phyloP scores from a whole-genome alignment of 2,113 vertebrate species.

The Neogale vison region DNA sequence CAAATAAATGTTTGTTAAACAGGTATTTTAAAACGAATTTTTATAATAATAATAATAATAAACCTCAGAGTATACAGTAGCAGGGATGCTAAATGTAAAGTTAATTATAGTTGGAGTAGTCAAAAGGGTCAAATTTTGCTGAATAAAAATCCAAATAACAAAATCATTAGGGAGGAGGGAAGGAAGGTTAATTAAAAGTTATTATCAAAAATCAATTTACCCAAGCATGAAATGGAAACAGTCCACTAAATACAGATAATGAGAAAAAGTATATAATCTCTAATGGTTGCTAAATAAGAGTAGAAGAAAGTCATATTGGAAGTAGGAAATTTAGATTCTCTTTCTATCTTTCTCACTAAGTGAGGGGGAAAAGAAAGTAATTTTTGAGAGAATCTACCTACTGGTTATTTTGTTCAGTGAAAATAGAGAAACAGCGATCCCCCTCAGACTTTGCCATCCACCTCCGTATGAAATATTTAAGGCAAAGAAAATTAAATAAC shows the following conservation, averaged over 20 bases:
- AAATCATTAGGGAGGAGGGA: neutral
- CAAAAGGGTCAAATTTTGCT: conserved; percentile 9
- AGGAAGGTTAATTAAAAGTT: conserved; percentile 30
- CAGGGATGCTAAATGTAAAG: neutral
- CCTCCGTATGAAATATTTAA: neutral
- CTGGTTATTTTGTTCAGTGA: neutral
- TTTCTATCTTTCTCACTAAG: neutral
- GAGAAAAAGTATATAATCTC: neutral
- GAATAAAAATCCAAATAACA: conserved; percentile 30
- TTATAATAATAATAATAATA: neutral
- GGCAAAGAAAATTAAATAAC: neutral
- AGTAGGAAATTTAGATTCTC: neutral
- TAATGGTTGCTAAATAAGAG: neutral
- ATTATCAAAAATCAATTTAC: conserved; percentile 30
- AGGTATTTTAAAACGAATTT: conserved; percentile 18
- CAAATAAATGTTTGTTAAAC: neutral
- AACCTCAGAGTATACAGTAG: neutral
- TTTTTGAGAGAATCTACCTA: neutral
- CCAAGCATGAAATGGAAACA: neutral
- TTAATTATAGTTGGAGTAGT: neutral
- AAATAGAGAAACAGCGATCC: neutral
- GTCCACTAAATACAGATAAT: neutral
- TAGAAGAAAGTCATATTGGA: neutral
- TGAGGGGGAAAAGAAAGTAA: neutral
- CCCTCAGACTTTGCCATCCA: neutral